Percentiles rank a stretch among this genome's conserved stretches.
Conservation (phyloP, 2,113 vertebrate species). For the Chroicocephalus ridibundus region DNA sequence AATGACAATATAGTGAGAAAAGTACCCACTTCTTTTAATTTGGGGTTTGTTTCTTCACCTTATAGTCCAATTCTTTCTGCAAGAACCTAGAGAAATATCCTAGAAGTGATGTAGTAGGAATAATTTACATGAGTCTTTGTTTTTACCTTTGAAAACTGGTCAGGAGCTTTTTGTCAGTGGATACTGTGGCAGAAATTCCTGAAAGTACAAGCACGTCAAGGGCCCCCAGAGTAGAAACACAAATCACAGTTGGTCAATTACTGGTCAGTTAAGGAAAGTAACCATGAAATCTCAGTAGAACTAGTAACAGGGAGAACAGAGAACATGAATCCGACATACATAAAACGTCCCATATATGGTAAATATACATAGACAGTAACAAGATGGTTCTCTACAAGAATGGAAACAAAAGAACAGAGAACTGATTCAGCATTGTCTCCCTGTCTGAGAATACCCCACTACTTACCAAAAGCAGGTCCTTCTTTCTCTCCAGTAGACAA, state of each 20-base stretch:
- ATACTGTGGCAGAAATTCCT: neutral
- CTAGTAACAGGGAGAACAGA: neutral
- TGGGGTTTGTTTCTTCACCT: neutral
- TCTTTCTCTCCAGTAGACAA: neutral
- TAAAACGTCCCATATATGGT: neutral
- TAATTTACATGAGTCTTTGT: neutral
- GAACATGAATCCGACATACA: neutral
- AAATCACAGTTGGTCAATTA: neutral
- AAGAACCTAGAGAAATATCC: neutral
- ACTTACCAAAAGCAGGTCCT: neutral
- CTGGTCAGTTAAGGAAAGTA: neutral
- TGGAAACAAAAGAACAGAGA: neutral
- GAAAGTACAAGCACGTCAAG: neutral
- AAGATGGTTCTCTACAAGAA: neutral
- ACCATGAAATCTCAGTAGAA: neutral
- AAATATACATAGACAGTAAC: neutral
- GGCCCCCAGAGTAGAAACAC: neutral
- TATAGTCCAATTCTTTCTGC: neutral
- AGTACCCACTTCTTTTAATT: neutral
- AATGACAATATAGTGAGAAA: neutral
- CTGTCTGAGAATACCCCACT: neutral
- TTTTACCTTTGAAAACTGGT: neutral
- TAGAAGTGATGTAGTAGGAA: neutral
- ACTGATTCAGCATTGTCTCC: neutral
- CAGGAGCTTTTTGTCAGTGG: neutral